These are phyloP conservation scores for Andrena haemorrhoa DNA, from an alignment of 2,888 invertebrate genomes.

Conservation along the genomic window DNA sequence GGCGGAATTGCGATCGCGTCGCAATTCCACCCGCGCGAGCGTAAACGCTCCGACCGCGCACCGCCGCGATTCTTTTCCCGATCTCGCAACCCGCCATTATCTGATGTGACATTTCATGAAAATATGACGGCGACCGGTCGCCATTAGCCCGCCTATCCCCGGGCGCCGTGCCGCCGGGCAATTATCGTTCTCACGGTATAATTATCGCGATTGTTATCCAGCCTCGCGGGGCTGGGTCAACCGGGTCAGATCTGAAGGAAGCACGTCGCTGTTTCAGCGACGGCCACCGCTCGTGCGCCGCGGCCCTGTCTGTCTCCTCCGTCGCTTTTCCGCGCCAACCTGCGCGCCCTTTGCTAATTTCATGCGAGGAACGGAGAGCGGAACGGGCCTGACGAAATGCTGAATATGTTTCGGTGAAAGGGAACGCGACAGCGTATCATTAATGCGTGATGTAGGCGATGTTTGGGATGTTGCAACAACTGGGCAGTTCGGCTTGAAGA, in stretches of 20 bases:
- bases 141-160: constrained; percentile 64
- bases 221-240: constrained; percentile 60
- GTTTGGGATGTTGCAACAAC: too few relatives aligned
- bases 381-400: not conserved
- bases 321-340: not conserved
- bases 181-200: constrained; percentile 81
- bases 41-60: constrained; percentile 23
- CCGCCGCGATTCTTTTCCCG: constrained; percentile 47
- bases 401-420: too few relatives aligned
- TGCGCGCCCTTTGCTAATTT: not conserved
- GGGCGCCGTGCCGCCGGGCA: constrained; percentile 69
- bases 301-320: not conserved
- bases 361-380: not conserved
- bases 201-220: constrained; percentile 82
- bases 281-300: not conserved
- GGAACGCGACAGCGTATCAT: not conserved
- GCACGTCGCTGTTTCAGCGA: constrained; percentile 8
- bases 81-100: constrained; percentile 72
- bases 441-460: not conserved
- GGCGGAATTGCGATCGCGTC: constrained; percentile 40
- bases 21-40: constrained; percentile 46
- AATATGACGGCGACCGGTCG: constrained; percentile 76
- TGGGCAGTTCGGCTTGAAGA: too few relatives aligned
- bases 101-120: constrained; percentile 81
- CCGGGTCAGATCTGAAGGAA: constrained; percentile 56